Conservation (phyloP, 2,113 vertebrate species). For the Capreolus pygargus region DNA sequence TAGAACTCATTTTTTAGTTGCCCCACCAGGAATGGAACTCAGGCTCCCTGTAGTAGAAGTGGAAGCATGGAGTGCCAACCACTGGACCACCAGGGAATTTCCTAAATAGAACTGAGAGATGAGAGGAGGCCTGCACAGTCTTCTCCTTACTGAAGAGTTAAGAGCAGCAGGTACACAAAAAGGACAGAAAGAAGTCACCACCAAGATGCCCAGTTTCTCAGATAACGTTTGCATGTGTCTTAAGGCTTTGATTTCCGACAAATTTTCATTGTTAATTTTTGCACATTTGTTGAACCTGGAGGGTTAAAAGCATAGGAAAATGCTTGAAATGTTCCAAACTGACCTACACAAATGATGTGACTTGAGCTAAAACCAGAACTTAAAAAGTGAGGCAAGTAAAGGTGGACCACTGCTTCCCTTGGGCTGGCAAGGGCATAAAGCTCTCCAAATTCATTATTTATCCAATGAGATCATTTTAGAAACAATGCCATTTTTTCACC, state of each 20-base stretch:
- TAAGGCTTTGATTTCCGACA: background rate
- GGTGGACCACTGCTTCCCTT: background rate
- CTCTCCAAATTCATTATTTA: conserved; percentile 28
- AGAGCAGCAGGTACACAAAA: background rate
- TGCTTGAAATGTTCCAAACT: background rate
- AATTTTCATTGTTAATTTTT: background rate
- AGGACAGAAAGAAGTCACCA: background rate
- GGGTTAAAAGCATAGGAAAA: background rate
- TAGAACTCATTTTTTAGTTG: background rate
- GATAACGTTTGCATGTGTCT: background rate
- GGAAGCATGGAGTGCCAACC: background rate
- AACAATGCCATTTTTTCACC: background rate
- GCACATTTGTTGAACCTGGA: background rate
- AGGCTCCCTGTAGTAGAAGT: background rate
- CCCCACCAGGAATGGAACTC: background rate
- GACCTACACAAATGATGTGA: background rate
- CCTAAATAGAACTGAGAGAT: background rate
- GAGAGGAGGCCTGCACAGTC: background rate
- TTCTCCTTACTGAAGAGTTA: background rate
- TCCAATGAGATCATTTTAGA: conserved; percentile 5
- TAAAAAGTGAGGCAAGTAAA: background rate
- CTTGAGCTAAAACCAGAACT: background rate
- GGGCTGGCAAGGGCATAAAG: background rate
- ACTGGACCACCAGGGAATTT: background rate
- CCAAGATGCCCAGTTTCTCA: background rate